Conservation (phyloP, 2,797 vertebrate species). For the Acestrorhynchus altus region DNA sequence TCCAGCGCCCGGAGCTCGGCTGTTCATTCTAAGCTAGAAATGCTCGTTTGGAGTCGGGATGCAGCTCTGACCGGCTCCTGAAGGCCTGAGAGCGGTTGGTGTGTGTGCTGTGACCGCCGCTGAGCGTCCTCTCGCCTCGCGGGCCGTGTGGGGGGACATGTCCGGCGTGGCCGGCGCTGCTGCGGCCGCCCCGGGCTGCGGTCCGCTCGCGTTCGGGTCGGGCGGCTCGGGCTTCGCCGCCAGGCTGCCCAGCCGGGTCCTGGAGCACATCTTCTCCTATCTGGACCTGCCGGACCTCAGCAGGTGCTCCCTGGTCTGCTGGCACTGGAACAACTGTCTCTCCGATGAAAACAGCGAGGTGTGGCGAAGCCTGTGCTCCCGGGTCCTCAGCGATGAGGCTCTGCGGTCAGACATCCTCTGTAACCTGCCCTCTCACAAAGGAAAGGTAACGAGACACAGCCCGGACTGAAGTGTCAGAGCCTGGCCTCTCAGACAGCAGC, state of each 20-base stretch:
- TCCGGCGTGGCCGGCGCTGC: constrained; percentile 78
- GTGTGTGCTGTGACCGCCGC: constrained; percentile 47
- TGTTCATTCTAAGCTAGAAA: constrained; percentile 5
- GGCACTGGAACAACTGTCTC: constrained; percentile 92
- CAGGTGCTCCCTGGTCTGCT: constrained; percentile 90
- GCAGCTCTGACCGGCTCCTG: constrained; percentile 43
- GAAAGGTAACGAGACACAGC: constrained; percentile 78
- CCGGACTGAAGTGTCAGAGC: not conserved
- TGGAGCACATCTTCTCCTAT: constrained; percentile 95
- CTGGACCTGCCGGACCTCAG: constrained; percentile 89
- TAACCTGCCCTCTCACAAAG: constrained; percentile 92
- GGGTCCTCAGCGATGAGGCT: constrained; percentile 89
- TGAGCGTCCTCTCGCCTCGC: constrained; percentile 55
- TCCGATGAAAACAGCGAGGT: constrained; percentile 98
- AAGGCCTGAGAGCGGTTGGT: constrained; percentile 41
- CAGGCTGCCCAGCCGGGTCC: constrained; percentile 87
- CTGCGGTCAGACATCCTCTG: constrained; percentile 95
- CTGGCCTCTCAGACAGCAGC: too few relatives aligned
- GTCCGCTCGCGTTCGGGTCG: constrained; percentile 69
- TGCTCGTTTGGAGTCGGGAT: not conserved
- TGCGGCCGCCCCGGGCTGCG: constrained; percentile 75
- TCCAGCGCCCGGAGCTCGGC: constrained; percentile 35
- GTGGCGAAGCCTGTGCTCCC: constrained; percentile 91
- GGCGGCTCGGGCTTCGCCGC: constrained; percentile 75
- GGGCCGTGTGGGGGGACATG: constrained; percentile 68